Evolutionary conservation across 2,113 vertebrate species (phyloP).

Genomic region (Gymnarchus niloticus): DNA sequence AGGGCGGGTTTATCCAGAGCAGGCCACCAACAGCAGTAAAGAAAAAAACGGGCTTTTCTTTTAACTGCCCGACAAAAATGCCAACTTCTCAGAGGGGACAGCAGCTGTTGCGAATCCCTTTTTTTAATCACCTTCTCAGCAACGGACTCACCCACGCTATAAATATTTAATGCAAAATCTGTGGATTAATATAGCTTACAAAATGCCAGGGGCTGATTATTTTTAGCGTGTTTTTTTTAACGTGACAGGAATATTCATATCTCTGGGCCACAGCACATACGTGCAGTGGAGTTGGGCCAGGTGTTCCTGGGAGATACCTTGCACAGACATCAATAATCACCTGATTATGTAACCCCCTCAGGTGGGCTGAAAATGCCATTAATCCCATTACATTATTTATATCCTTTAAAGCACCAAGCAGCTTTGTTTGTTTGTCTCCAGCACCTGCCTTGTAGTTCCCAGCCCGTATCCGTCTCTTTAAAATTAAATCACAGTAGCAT

Average conservation of each 20-base stretch:
- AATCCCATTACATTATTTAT: constrained; percentile 75
- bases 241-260: constrained; percentile 68
- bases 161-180: constrained; percentile 73
- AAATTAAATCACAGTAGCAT: not conserved
- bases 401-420: constrained; percentile 26
- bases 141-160: constrained; percentile 66
- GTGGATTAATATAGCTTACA: constrained; percentile 68
- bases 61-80: constrained; percentile 41
- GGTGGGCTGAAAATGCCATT: constrained; percentile 65
- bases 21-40: not conserved
- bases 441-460: not conserved
- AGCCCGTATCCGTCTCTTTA: not conserved
- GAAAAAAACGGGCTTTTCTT: constrained; percentile 11
- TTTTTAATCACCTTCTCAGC: constrained; percentile 58
- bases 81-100: constrained; percentile 45
- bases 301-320: constrained; percentile 69
- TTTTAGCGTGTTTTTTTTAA: constrained; percentile 53
- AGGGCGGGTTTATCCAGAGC: constrained; percentile 1
- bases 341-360: constrained; percentile 68
- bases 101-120: constrained; percentile 51
- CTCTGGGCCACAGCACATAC: constrained; percentile 47
- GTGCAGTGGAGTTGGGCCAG: constrained; percentile 69
- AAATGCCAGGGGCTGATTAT: constrained; percentile 70
- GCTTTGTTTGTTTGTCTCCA: constrained; percentile 18
- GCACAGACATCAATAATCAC: constrained; percentile 61